Evolutionary conservation across 2,797 vertebrate genomes (phyloP).

Genomic region (Nasua narica): DNA sequence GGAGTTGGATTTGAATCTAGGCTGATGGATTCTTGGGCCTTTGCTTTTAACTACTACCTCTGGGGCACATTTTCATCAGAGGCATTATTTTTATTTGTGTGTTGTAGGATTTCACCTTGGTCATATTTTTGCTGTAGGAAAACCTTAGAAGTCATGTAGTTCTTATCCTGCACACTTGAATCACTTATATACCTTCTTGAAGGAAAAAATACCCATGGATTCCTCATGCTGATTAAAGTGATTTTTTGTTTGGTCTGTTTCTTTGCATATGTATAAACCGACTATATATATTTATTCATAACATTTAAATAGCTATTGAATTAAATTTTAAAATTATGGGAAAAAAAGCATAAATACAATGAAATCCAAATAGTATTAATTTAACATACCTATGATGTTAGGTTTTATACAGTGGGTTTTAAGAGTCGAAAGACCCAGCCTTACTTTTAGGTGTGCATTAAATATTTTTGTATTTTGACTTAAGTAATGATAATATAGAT

Average conservation of each 20-base stretch:
- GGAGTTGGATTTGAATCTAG: neutral
- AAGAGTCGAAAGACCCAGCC: neutral
- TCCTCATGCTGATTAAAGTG: constrained; percentile 8
- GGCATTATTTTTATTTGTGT: constrained; percentile 48
- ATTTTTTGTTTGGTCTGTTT: neutral
- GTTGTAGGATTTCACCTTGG: neutral
- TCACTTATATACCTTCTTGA: neutral
- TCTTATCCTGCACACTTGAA: neutral
- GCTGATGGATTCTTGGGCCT: neutral
- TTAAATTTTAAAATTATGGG: neutral
- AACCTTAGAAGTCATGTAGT: neutral
- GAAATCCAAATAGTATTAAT: neutral
- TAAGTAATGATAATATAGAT: neutral
- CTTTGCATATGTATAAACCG: neutral
- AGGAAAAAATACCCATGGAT: neutral
- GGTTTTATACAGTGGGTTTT: neutral
- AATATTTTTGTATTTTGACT: constrained; percentile 7
- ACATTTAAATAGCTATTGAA: neutral
- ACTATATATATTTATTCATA: neutral
- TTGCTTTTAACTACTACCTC: neutral
- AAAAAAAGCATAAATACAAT: neutral
- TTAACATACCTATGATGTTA: neutral
- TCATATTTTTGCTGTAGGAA: neutral
- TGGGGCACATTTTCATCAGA: neutral
- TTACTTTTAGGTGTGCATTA: neutral